Conservation (phyloP, 1,140 invertebrate species). For the Cydia pomonella region DNA sequence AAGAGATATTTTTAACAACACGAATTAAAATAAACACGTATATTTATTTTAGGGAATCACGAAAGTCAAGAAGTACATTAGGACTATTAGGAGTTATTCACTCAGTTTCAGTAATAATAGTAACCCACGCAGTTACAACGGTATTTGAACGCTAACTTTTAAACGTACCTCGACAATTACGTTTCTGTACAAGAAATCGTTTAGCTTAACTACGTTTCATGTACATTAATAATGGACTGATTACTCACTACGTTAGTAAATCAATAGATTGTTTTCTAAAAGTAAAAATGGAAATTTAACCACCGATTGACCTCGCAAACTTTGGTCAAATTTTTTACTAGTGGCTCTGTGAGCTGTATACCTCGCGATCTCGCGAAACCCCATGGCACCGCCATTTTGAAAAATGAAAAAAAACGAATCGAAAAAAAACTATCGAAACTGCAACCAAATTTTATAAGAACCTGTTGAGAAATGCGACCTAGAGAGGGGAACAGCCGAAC, state of each 20-base stretch:
- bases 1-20: no score
- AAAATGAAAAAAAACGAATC: no score
- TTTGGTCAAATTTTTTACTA: no score
- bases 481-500: no score
- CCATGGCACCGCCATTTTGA: no score
- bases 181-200: background rate
- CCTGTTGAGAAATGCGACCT: no score
- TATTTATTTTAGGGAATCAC: background rate
- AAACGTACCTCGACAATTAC: background rate
- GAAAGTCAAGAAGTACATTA: background rate
- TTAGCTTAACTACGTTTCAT: background rate
- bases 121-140: background rate
- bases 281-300: background rate
- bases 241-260: background rate
- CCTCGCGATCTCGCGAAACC: no score
- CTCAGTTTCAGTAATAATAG: background rate
- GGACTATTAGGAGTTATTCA: background rate
- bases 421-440: no score
- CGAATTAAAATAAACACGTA: no score
- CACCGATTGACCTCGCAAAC: no score
- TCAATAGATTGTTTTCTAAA: background rate
- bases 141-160: background rate
- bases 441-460: no score
- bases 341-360: no score
- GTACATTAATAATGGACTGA: background rate